Evolutionary conservation across 2,888 invertebrate species (phyloP).

Genomic region (Sclerodermus sp.): DNA sequence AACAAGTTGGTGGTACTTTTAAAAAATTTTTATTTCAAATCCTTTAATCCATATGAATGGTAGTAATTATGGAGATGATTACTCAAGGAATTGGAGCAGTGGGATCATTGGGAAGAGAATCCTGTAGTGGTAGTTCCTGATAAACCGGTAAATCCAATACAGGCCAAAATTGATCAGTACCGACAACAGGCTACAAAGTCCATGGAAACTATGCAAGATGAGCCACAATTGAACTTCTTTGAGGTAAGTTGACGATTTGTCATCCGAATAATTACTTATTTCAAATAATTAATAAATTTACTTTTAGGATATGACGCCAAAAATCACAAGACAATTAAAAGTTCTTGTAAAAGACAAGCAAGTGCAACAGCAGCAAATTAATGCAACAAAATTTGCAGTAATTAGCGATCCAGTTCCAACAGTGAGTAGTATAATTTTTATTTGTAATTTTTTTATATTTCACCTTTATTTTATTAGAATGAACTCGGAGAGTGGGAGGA

Average conservation of each 20-base stretch:
- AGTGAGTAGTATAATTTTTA: conserved; percentile 43
- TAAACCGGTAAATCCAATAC: conserved; percentile 59
- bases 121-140: conserved; percentile 52
- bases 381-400: conserved; percentile 59
- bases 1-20: no score
- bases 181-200: conserved; percentile 61
- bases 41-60: conserved; percentile 7
- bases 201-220: conserved; percentile 53
- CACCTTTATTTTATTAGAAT: conserved; percentile 45
- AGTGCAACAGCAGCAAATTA: conserved; percentile 33
- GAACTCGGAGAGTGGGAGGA: conserved; percentile 64
- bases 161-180: conserved; percentile 68
- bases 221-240: conserved; percentile 63
- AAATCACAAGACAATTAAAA: conserved; percentile 65
- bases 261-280: no score
- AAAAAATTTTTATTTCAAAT: no score
- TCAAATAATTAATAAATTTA: conserved; percentile 4
- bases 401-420: conserved; percentile 58
- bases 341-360: conserved; percentile 58
- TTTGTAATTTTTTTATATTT: neutral
- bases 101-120: conserved; percentile 68
- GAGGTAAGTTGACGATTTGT: conserved; percentile 56
- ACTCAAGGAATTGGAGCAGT: conserved; percentile 56
- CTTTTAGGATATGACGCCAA: conserved; percentile 65
- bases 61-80: conserved; percentile 23